Conservation (phyloP, 1,140 invertebrate species). For the Episyrphus balteatus region DNA sequence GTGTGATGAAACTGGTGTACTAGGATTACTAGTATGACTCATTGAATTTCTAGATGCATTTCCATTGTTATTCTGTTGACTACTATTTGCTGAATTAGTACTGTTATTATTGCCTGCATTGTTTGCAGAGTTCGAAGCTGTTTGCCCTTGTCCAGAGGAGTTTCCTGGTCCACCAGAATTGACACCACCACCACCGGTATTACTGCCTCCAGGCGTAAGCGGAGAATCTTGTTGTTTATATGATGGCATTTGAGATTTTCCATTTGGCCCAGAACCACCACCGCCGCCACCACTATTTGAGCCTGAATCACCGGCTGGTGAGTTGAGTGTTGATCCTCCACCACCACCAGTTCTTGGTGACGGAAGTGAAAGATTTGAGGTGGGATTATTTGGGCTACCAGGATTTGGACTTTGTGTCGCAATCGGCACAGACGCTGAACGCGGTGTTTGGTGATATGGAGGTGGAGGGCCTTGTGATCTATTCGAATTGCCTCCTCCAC, state of each 20-base stretch:
- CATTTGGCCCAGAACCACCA: neutral
- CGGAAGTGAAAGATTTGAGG: constrained; percentile 57
- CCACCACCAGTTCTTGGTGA: constrained; percentile 56
- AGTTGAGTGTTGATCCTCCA: constrained; percentile 44
- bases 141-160: no score
- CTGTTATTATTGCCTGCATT: no score
- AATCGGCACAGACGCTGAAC: constrained; percentile 75
- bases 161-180: neutral
- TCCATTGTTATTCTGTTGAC: neutral
- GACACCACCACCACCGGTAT: neutral
- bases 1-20: constrained; percentile 55
- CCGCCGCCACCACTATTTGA: constrained; percentile 29
- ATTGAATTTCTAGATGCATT: constrained; percentile 37
- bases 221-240: neutral
- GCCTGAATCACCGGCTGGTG: constrained; percentile 40
- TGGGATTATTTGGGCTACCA: constrained; percentile 57
- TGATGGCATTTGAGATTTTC: neutral
- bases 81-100: neutral
- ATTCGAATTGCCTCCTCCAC: constrained; percentile 40
- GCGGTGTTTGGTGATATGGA: constrained; percentile 68
- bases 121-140: no score
- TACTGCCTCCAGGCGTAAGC: neutral
- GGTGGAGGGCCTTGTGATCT: constrained; percentile 75
- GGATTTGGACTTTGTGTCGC: constrained; percentile 61
- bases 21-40: constrained; percentile 48